These are phyloP conservation scores for Zhengitettix transpicula DNA, from an alignment of 2,888 invertebrate species.

Conservation along the genomic window DNA sequence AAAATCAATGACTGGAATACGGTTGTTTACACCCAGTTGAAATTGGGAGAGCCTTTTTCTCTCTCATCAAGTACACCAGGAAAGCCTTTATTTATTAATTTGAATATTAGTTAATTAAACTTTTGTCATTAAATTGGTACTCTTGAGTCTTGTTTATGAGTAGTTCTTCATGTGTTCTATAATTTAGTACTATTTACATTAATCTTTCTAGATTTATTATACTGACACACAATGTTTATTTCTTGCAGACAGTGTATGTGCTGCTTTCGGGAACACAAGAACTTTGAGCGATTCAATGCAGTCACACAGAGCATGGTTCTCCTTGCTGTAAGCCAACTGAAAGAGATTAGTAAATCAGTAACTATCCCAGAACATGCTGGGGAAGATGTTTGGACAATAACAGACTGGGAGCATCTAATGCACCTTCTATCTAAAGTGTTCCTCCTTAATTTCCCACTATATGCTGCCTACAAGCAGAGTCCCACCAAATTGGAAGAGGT, in stretches of 20 bases:
- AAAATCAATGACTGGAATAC: too few relatives aligned
- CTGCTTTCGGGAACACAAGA: constrained; percentile 81
- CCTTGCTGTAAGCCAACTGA: constrained; percentile 66
- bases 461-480: constrained; percentile 60
- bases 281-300: constrained; percentile 79
- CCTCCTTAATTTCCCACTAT: constrained; percentile 74
- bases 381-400: constrained; percentile 43
- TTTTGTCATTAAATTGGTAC: too few relatives aligned
- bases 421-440: constrained; percentile 77
- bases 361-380: constrained; percentile 13
- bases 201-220: too few relatives aligned
- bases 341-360: constrained; percentile 36
- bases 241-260: constrained; percentile 90
- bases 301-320: constrained; percentile 76
- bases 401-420: constrained; percentile 76
- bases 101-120: too few relatives aligned
- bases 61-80: too few relatives aligned
- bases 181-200: constrained; percentile 12
- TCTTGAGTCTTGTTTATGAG: too few relatives aligned
- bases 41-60: too few relatives aligned
- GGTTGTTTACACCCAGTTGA: too few relatives aligned
- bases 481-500: constrained; percentile 66
- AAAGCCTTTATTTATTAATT: too few relatives aligned
- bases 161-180: background rate
- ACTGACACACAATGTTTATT: too few relatives aligned